Base-by-base conservation (phyloP, 2,888 invertebrate genomes). In the Cyaniris semiargus region DNA sequence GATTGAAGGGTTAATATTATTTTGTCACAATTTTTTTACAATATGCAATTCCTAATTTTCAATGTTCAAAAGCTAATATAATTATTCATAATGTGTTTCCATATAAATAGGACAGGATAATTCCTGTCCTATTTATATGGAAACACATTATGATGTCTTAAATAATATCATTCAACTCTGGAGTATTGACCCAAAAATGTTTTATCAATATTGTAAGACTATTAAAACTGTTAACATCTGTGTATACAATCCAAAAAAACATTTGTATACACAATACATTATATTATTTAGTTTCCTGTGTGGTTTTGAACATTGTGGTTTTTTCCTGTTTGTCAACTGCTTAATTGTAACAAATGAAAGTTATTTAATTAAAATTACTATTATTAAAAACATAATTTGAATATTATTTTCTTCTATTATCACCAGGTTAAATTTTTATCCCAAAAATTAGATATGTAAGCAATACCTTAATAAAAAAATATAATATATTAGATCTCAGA, bases 301-400 rank as follows among this genome's bases (percentile, higher is more conserved):
- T 27, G 66, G 66, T 31, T 66, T 66, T 18, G 15, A 66, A 31
- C 18, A 31, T 31, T 66, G 66, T 31, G 18, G 27, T 23, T 60
- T 58, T 23, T 60, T 60, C 60, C 23, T 60, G 60, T 60, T 60
- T 66, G 27, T 31, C 18, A 2, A 23, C 10, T 3, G 23, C 23
- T 31, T 15, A 27, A 18, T 66, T 66, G 66, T 27, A 66, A 31
- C 1, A 31, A 66, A 27, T 66, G 18, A 13, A 66, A 27, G 21
- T 66, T 66, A 27, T 66, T 66, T 27, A 5, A 66, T 66, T 66
- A 66, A 66, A 66, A 66, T 66, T 10, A 27, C 27, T 15, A 66
- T 18, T 1, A 66, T 66, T 27, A 31, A 66, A 66, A 27, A 60
- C 60, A 66, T 23, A 6, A 66, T 66, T 66, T 66, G 27, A 66